Percentiles rank a stretch among this genome's conserved stretches.
phyloP scores from a whole-genome alignment of 2,113 vertebrate genomes.

The Hippocampus zosterae region DNA sequence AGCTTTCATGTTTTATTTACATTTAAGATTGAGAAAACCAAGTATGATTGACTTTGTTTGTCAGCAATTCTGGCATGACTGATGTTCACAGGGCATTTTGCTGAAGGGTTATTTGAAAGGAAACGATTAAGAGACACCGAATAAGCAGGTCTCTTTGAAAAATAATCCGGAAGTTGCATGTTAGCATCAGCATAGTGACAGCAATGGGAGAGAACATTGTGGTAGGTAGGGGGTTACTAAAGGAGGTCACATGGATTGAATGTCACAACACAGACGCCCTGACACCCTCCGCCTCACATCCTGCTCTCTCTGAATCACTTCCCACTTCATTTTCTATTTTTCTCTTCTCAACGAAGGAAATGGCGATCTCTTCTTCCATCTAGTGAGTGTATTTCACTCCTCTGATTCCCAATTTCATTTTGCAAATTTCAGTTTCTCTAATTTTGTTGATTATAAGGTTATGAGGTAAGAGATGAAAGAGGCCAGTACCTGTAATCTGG shows the following conservation, averaged over 20 bases:
- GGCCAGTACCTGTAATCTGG: constrained; percentile 18
- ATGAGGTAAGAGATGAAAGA: neutral
- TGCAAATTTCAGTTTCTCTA: neutral
- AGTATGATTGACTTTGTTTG: neutral
- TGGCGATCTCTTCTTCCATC: neutral
- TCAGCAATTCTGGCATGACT: neutral
- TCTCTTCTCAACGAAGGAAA: neutral
- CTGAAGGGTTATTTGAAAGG: neutral
- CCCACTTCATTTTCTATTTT: constrained; percentile 12
- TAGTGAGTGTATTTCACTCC: too few species aligned
- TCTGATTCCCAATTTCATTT: neutral
- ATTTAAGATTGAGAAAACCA: neutral
- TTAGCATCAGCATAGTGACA: constrained; percentile 1
- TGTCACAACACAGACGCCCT: constrained; percentile 36
- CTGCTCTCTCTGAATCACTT: constrained; percentile 25
- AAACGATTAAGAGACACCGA: neutral
- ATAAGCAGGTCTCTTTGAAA: neutral
- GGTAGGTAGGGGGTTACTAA: constrained; percentile 2
- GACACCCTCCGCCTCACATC: constrained; percentile 11
- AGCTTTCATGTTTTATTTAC: too few species aligned
- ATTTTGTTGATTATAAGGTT: neutral
- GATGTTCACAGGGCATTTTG: neutral
- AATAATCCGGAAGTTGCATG: neutral
- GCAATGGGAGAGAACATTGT: neutral
- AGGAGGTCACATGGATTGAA: constrained; percentile 10